Evolutionary conservation across 2,113 vertebrate species (phyloP), one percentile per base, ranked within the genome.

Genomic region (Ginglymostoma cirratum): DNA sequence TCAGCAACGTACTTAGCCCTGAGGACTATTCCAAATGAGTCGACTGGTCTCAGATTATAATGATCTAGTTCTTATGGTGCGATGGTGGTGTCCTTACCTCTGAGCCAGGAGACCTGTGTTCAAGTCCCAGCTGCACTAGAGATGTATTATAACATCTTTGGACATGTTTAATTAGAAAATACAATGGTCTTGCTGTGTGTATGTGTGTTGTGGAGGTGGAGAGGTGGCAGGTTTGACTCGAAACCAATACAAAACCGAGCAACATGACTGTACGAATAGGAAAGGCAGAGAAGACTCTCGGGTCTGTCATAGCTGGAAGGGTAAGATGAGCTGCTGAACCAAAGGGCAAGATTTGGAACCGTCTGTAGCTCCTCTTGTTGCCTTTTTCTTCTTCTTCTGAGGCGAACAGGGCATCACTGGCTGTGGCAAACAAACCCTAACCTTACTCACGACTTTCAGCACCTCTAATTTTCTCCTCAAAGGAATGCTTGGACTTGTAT

Each of bases 331-430:
- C 38, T 45, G 83, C 93, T 87, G 96, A 97, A 97, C 96, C 97
- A 97, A 97, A 97, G 97, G 97, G 96, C 97, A 97, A 97, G 96
- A 96, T 96, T 96, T 96, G 96, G 96, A 76, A 38, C 97, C 96
- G 97, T 96, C 96, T 96, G 96, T 96, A 96, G 96, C 96, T 97
- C 96, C 97, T 96, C 97, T 92, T 95, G 95, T 94, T 65, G 96
- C 96, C 96, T 97, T 97, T 97, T 97, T 97, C 96, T 19, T 90
- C 97, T 97, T 97, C 96, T 19, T 65, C 97, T 97, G 96, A 78
- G 69, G 89, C 96, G 97, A 97, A 97, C 96, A 96, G 97, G 96
- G 96, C 96, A 96, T 96, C 97, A 96, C 96, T 96, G 89, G 96
- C 96, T 95, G 97, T 96, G 97, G 96, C 96, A 97, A 97, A 96